These are phyloP conservation scores for Choloepus hoffmanni DNA, from an alignment of 2,113 vertebrate species.

Conservation along the genomic window DNA sequence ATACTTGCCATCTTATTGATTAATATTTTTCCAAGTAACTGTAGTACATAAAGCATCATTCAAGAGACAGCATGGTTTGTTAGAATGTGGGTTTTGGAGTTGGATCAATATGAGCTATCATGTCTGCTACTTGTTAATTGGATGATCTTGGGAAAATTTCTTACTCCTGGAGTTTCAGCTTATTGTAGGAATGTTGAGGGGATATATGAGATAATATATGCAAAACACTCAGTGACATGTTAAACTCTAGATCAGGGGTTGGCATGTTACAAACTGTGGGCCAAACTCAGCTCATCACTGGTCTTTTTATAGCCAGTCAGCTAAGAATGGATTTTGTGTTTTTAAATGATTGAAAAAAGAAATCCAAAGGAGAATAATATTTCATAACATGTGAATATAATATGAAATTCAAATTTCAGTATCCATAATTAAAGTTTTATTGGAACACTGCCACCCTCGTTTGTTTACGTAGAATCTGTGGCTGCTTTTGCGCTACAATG, in stretches of 20 bases:
- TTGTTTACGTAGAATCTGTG: not conserved
- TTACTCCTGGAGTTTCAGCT: not conserved
- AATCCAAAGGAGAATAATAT: not conserved
- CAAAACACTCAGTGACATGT: not conserved
- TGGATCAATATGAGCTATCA: not conserved
- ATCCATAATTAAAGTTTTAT: not conserved
- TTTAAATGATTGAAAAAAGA: not conserved
- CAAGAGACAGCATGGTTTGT: not conserved
- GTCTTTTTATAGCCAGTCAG: not conserved
- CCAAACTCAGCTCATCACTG: not conserved
- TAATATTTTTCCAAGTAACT: not conserved
- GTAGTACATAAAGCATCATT: not conserved
- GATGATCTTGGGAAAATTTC: not conserved
- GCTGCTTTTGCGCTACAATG: not conserved
- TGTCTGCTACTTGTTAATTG: not conserved
- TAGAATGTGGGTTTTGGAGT: not conserved
- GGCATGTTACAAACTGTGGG: not conserved
- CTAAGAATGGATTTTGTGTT: not conserved
- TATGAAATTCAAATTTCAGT: not conserved
- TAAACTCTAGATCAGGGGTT: not conserved
- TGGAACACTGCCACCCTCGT: not conserved
- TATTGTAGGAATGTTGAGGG: not conserved
- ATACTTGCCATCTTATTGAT: not conserved
- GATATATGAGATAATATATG: not conserved
- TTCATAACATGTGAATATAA: not conserved